Conservation (phyloP, 2,888 invertebrate genomes). For the Rhimphoctona megacephalus region DNA sequence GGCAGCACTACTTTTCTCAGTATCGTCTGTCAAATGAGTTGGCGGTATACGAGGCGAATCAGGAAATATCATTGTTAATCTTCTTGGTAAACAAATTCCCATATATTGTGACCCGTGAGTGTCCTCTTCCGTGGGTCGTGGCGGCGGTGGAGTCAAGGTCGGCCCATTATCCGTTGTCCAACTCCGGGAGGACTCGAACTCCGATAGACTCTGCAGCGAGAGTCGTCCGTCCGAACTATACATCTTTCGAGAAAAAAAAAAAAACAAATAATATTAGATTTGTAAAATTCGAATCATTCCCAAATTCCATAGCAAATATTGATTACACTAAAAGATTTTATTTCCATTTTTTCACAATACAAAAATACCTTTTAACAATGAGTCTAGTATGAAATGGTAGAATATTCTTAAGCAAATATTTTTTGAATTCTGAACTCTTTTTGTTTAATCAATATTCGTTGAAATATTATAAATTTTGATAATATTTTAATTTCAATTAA, state of each 20-base stretch:
- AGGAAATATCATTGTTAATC: slow-evolving; percentile 89
- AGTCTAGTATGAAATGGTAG: no score
- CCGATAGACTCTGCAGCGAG: slow-evolving; percentile 82
- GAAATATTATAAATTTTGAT: neutral
- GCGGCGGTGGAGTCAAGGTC: slow-evolving; percentile 76
- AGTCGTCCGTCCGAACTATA: slow-evolving; percentile 82
- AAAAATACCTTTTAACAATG: neutral
- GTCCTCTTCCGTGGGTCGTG: slow-evolving; percentile 84
- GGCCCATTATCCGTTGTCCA: slow-evolving; percentile 79
- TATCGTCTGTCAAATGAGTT: slow-evolving; percentile 52
- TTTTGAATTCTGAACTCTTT: neutral
- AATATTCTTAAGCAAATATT: no score
- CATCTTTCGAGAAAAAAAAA: slow-evolving; percentile 76
- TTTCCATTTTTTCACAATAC: neutral
- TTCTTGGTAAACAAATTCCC: slow-evolving; percentile 91
- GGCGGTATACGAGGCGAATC: slow-evolving; percentile 78
- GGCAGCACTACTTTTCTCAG: slow-evolving; percentile 65
- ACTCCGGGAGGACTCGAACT: slow-evolving; percentile 81
- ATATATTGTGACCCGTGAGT: slow-evolving; percentile 88
- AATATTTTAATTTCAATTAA: no score
- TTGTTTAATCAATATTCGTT: neutral
- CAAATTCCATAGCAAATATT: neutral
- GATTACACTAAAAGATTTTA: neutral
- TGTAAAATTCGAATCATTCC: neutral
- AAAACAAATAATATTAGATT: slow-evolving; percentile 35